Evolutionary conservation across 2,888 invertebrate species (phyloP), one percentile per base, ranked within the genome.

Genomic region (Thecocarcelia acutangulata): DNA sequence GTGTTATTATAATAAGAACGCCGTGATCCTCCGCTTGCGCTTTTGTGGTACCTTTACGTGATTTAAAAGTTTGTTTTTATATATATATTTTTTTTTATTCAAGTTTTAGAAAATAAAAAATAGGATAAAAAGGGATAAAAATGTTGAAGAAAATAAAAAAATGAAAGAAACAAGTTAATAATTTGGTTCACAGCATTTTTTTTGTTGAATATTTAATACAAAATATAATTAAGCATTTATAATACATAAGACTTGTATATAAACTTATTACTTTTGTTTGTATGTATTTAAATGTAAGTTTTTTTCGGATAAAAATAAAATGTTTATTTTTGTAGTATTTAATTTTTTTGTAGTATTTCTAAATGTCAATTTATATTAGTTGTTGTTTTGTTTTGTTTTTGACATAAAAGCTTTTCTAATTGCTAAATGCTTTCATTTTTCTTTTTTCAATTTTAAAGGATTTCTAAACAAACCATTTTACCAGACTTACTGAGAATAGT

Each of bases 11-110:
- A 87, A 91, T 91, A 87, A 91, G 89, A 88, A 90, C 90, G 89
- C 89, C 91, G 90, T 90, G 90, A 89, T 91, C 91, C 90, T 90
- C 91, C 90, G 89, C 89, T 87, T 90, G 90, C 86, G 90, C 90
- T 89, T 90, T 90, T 89, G 87, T 89, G 88, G 87, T 90, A 91
- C 91, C 91, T 91, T 86, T 84, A 46, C 54, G 46, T 50, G 63
- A 78, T 59, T 68, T 64, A 76, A 75, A 76, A 75, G 42, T 68
- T 58, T 37, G 40, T 54, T 54, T 61, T 44, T 19, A 33, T 33
- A 33, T 33, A 33, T 9, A 33, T 8, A 33, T 50, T 37, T 37
- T 48, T 59, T 59, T 15, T 21, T 13, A 9, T 52, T 40, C 13
- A 64, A 69, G 56, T 24, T 44, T 15, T 37, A 52, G 1, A 8